Evolutionary conservation across 2,888 invertebrate species (phyloP).

Genomic region (Cordilura impudica): DNA sequence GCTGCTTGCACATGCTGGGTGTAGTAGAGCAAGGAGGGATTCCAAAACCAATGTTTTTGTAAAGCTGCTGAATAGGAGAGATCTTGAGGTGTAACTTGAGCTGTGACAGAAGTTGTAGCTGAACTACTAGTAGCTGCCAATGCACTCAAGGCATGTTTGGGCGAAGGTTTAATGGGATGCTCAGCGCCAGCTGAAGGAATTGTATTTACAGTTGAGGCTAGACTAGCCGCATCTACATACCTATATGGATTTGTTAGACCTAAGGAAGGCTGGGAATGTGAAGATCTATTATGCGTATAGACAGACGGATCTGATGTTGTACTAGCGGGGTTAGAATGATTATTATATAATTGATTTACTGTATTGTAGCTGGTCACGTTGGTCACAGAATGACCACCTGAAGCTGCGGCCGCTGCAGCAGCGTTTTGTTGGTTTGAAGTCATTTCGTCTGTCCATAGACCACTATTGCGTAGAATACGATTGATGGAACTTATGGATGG

Average conservation of each 20-base stretch:
- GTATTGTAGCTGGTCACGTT: constrained; percentile 25
- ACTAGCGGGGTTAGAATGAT: constrained; percentile 26
- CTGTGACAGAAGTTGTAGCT: constrained; percentile 51
- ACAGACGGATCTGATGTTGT: constrained; percentile 61
- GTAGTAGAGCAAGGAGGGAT: constrained; percentile 76
- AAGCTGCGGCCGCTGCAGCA: constrained; percentile 69
- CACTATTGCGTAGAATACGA: constrained; percentile 92
- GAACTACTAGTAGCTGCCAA: constrained; percentile 40
- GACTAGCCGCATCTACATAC: constrained; percentile 49
- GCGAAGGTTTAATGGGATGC: constrained; percentile 73
- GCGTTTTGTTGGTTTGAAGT: constrained; percentile 77
- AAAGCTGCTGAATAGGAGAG: constrained; percentile 72
- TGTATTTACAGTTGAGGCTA: neutral
- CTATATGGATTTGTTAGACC: constrained; percentile 46
- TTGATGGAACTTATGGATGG: constrained; percentile 97
- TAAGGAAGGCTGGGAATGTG: constrained; percentile 45
- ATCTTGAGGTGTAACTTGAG: constrained; percentile 72
- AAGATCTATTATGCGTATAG: constrained; percentile 51
- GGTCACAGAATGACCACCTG: constrained; percentile 26
- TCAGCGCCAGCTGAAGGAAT: constrained; percentile 16
- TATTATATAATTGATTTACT: constrained; percentile 37
- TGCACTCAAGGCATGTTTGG: constrained; percentile 69
- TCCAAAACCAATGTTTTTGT: constrained; percentile 78
- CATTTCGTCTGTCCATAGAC: constrained; percentile 86
- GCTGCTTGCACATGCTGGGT: constrained; percentile 72